phyloP scores from a whole-genome alignment of 2,888 invertebrate genomes.

The Dyspetes luteomarginatus region DNA sequence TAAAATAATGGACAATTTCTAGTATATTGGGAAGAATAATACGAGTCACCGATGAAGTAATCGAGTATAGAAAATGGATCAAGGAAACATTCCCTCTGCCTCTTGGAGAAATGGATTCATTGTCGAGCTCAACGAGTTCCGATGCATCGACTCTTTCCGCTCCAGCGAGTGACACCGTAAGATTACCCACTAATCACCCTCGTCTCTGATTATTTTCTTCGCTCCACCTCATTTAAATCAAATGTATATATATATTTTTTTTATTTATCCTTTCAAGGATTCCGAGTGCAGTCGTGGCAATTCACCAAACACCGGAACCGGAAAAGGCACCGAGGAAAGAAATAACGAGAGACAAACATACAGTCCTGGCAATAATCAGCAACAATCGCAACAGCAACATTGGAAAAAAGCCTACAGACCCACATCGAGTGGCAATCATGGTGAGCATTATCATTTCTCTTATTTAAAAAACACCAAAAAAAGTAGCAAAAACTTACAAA shows the following conservation, averaged over 20 bases:
- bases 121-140: constrained; percentile 82
- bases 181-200: constrained; percentile 10
- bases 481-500: too few species aligned
- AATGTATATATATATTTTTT: constrained; percentile 12
- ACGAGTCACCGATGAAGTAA: constrained; percentile 96
- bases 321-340: constrained; percentile 77
- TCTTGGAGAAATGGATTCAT: constrained; percentile 79
- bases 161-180: constrained; percentile 82
- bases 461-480: background rate
- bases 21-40: constrained; percentile 95
- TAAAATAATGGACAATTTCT: background rate
- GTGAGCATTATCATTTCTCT: too few species aligned
- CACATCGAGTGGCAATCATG: constrained; percentile 71
- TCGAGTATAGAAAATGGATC: constrained; percentile 89
- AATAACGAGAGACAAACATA: constrained; percentile 78
- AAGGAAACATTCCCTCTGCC: constrained; percentile 84
- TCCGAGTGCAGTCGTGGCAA: constrained; percentile 82
- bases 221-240: constrained; percentile 2
- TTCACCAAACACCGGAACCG: constrained; percentile 80
- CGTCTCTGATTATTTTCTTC: constrained; percentile 31
- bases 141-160: constrained; percentile 82
- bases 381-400: constrained; percentile 69
- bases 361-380: constrained; percentile 77
- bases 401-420: constrained; percentile 81
- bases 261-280: constrained; percentile 71